Base-by-base conservation (phyloP, 2,797 vertebrate genomes). In the Ptychadena robeensis region DNA sequence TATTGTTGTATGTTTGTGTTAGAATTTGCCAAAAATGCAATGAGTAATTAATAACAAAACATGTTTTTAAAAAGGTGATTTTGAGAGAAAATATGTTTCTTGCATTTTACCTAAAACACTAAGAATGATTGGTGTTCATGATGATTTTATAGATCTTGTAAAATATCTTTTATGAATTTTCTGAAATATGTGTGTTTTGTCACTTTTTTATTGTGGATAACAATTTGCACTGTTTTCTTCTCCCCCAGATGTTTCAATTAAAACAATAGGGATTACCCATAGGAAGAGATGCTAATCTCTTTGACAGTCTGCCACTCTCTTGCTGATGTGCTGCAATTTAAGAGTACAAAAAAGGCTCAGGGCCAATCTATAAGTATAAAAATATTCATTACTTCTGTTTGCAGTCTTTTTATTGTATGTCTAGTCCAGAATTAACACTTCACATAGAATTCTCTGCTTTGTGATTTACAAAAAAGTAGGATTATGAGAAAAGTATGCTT, bases 301-400 rank as follows among this genome's bases (percentile, higher is more conserved):
- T 82, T 82, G 81, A 82, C 81, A 82, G 73, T 71, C 73, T 78
- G 81, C 67, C 81, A 82, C 81, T 82, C 81, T 78, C 22, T 71
- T 71, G 81, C 67, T 82, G 81, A 82, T 77, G 66, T 74, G 71
- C 15, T 78, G 67, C 74, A 82, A 82, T 82, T 77, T 82, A 64
- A 78, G 73, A 70, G 66, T 48, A 78, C 73, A 71, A 78, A 82
- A 77, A 65, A 63, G 30, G 81, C 81, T 78, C n/a, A 28, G 66
- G 81, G 81, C 81, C 69, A 78, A 48, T 71, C 68, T 76, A 76
- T 75, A 82, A 76, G 73, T 68, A 76, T 72, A 71, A 77, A 69
- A 31, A 78, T 38, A 48, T 37, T 70, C 73, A 69, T 64, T 70
- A 82, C 57, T 82, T 82, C 73, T 82, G 66, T 77, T 82, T 53